These are phyloP conservation scores for Zaprionus camerounensis DNA, from an alignment of 1,140 invertebrate species.

Conservation along the genomic window DNA sequence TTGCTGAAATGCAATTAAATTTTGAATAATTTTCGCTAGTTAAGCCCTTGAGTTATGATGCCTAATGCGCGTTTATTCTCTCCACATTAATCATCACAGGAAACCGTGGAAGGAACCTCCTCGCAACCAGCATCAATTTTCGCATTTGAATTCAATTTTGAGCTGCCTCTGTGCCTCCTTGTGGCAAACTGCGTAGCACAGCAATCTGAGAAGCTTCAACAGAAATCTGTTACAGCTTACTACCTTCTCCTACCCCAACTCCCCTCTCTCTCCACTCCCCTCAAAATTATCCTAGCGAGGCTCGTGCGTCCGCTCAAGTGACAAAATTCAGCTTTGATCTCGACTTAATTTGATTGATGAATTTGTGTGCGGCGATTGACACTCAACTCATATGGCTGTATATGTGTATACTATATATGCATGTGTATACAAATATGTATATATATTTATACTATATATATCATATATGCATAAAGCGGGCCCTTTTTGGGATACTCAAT, in stretches of 20 bases:
- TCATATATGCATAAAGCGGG: background rate
- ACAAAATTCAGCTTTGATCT: conserved; percentile 58
- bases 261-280: background rate
- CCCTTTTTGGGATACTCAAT: background rate
- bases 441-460: background rate
- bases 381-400: conserved; percentile 29
- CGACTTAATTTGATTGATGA: conserved; percentile 72
- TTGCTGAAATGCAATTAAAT: background rate
- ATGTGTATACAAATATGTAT: no score
- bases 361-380: conserved; percentile 47
- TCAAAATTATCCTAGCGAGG: conserved; percentile 31
- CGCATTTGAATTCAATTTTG: conserved; percentile 34
- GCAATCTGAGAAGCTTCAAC: conserved; percentile 22
- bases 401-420: background rate
- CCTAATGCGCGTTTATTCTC: background rate
- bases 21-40: background rate
- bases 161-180: no score
- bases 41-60: conserved; percentile 1
- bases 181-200: conserved; percentile 15
- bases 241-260: no score
- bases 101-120: background rate
- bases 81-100: conserved; percentile 15
- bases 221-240: conserved; percentile 1
- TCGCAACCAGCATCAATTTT: conserved; percentile 38
- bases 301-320: conserved; percentile 29